A percentile compares a stretch with the other conserved stretches of the same genome.
Conservation (phyloP, 2,797 vertebrate genomes). For the Saxicola maurus region DNA sequence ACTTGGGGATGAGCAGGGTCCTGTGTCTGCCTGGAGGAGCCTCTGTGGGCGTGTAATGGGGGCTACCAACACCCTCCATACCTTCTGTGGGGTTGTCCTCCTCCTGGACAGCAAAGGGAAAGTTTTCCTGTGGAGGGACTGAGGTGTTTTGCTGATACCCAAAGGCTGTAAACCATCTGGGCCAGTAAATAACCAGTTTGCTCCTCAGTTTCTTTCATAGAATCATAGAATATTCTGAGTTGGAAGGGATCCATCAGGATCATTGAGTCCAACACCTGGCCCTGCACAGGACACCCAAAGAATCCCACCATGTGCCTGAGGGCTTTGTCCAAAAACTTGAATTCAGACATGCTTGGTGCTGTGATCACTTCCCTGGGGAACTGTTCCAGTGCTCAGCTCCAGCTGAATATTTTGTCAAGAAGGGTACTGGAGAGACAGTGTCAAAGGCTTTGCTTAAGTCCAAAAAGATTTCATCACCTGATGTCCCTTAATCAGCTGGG, state of each 20-base stretch:
- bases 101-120: not conserved
- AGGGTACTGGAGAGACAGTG: not conserved
- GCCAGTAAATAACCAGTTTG: not conserved
- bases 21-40: not conserved
- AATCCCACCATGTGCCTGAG: not conserved
- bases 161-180: not conserved
- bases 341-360: not conserved
- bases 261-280: not conserved
- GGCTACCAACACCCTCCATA: rapidly evolving
- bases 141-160: not conserved
- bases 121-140: not conserved
- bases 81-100: not conserved
- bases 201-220: not conserved
- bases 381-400: not conserved
- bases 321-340: not conserved
- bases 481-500: not conserved
- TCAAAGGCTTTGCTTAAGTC: not conserved
- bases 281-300: not conserved
- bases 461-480: not conserved
- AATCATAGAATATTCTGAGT: not conserved
- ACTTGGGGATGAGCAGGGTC: not conserved
- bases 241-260: not conserved
- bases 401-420: not conserved
- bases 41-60: rapidly evolving
- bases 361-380: not conserved